Evolutionary conservation across 2,797 vertebrate species (phyloP), one percentile per base, ranked within the genome.

Genomic region (Galagoides demidoff): DNA sequence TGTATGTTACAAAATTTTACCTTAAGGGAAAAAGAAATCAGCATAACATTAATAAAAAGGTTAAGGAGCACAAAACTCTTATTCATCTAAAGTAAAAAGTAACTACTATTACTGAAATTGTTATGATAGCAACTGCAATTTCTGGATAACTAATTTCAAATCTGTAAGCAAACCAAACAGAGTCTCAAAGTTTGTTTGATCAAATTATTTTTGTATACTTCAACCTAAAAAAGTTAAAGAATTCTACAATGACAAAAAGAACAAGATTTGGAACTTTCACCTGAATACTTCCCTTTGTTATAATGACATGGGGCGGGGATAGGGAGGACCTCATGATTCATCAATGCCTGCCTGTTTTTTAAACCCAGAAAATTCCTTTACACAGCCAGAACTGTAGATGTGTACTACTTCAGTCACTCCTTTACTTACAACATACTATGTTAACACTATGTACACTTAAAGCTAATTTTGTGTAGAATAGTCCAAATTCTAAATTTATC

Each of bases 401-500:
- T 19, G 45, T 20, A 70, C 17, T 88, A 89, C 71, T 95, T 71
- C 81, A 90, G 63, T 96, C 59, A 92, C 73, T 95, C 81, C 73
- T 77, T 78, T 43, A 96, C 9, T 61, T 95, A 1, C 70, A 79
- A 71, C 8, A 81, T 0, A n/a, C 39, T 91, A 82, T 34, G 27
- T 34, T 92, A 87, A 85, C 37, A 78, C n/a, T 70, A 93, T 90
- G 78, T 91, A 96, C 61, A 94, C 52, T 82, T 97, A 95, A 79
- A 94, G 70, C 0, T 95, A 39, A 63, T 6, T 31, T 68, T 79
- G 85, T 3, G 86, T 29, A 93, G 29, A 95, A 96, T 87, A 94
- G 81, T 95, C 85, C 96, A 98, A 94, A 97, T 97, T 97, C 94
- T 97, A 98, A 95, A 96, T 55, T 94, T 52, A 92, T 12, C 96